Percentiles rank a stretch among this genome's conserved stretches.
phyloP scores from a whole-genome alignment of 2,888 invertebrate genomes.

The Choristoneura rosaceana region DNA sequence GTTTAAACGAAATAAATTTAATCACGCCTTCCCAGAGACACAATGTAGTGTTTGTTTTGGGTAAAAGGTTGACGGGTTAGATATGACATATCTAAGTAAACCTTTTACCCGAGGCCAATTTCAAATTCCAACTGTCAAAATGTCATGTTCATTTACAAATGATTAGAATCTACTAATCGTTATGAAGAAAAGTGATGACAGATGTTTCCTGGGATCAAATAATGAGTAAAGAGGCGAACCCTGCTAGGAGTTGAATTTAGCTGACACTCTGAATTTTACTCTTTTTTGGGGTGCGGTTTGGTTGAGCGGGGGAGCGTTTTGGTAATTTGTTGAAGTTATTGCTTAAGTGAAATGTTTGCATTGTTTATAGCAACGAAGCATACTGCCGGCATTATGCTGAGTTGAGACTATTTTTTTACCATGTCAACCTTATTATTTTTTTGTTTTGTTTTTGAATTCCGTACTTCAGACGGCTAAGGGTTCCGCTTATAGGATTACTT shows the following conservation, averaged over 20 bases:
- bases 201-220: constrained; percentile 74
- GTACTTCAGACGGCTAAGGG: too few species aligned
- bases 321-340: neutral
- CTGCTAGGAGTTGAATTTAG: constrained; percentile 78
- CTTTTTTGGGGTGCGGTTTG: constrained; percentile 48
- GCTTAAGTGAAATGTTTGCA: too few species aligned
- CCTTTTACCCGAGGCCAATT: constrained; percentile 7
- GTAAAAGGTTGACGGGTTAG: too few species aligned
- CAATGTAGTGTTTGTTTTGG: too few species aligned
- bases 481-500: too few species aligned
- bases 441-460: too few species aligned
- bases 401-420: too few species aligned
- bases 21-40: constrained; percentile 7
- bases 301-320: neutral
- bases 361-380: too few species aligned
- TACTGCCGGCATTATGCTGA: too few species aligned
- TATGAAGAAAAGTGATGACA: constrained; percentile 67
- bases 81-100: too few species aligned
- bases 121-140: constrained; percentile 32
- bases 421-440: too few species aligned
- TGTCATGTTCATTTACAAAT: constrained; percentile 44
- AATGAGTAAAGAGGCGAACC: constrained; percentile 77
- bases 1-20: constrained; percentile 1
- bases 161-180: constrained; percentile 49
- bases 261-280: constrained; percentile 71